A percentile compares a stretch with the other conserved stretches of the same genome.
phyloP scores from a whole-genome alignment of 2,113 vertebrate genomes.

The Ardeotis arabs region DNA sequence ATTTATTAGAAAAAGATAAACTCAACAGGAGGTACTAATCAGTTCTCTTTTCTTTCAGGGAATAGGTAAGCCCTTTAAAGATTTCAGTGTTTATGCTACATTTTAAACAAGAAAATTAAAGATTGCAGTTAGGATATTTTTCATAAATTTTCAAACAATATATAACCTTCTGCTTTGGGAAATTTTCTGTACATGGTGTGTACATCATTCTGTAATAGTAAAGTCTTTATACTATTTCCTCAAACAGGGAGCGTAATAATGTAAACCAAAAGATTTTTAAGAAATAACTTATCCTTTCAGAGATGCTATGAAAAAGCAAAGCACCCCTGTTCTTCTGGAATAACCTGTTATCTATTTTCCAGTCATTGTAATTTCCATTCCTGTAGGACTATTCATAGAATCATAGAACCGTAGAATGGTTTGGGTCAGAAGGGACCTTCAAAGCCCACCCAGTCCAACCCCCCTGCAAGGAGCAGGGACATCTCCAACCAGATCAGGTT shows the following conservation, averaged over 20 bases:
- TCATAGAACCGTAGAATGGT: no score
- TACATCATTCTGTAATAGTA: background rate
- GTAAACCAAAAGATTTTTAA: background rate
- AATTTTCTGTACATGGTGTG: background rate
- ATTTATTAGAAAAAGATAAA: background rate
- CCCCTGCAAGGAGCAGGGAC: no score
- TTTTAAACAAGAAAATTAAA: background rate
- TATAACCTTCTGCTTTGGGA: background rate
- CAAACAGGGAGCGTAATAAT: background rate
- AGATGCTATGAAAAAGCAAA: background rate
- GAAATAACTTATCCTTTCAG: background rate
- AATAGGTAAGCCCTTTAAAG: background rate
- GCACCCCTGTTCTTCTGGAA: background rate
- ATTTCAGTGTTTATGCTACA: background rate
- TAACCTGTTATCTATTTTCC: background rate
- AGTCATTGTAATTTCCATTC: background rate
- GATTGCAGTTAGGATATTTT: background rate
- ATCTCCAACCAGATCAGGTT: no score
- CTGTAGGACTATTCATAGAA: background rate
- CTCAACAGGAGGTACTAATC: background rate
- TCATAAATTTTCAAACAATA: background rate
- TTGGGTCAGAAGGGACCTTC: no score
- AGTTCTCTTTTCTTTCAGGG: background rate
- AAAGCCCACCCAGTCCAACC: no score
- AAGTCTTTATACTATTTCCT: background rate